Evolutionary conservation across 2,888 invertebrate species (phyloP), one percentile per base, ranked within the genome.

Genomic region (Phalera bucephala): DNA sequence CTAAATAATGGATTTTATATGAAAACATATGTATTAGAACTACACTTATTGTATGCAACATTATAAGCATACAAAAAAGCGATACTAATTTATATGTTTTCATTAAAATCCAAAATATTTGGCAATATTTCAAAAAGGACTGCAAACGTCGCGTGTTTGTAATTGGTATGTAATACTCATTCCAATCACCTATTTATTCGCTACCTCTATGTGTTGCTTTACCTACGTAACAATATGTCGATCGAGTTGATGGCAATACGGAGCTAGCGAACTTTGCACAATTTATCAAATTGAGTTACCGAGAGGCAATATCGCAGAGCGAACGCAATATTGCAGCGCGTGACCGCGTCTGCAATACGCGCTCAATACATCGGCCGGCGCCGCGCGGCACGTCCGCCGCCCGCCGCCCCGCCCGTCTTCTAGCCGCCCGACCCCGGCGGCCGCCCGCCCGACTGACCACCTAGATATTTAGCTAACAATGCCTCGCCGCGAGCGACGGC

Each of bases 271-370:
- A 84, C 83, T 86, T 87, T 82, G 83, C 72, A 85, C 87, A 84
- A 86, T 88, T 84, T 84, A 88, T 87, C 87, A 88, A 88, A 87
- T 85, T 85, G 86, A 88, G 87, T 88, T 88, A 86, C 78, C 71
- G 85, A 80, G 85, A 81, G 85, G 88, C 83, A 88, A 88, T 88
- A 88, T 87, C 84, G 85, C 72, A 76, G 73, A 81, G 81, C 82
- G 86, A 79, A 87, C 88, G 88, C 88, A 89, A 88, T 88, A 88
- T 88, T 88, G 89, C 89, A 86, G 87, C 88, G 88, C 89, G 87
- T 88, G 89, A 88, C 87, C 87, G 86, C 87, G 85, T 86, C 89
- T 87, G 88, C 87, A 89, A 86, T 84, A 84, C 88, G 83, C 90
- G 90, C 87, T 90, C 90, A 82, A 90, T 90, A 90, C 89, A 88